Conservation (phyloP, 2,888 invertebrate species). For the Nomada ferruginata region DNA sequence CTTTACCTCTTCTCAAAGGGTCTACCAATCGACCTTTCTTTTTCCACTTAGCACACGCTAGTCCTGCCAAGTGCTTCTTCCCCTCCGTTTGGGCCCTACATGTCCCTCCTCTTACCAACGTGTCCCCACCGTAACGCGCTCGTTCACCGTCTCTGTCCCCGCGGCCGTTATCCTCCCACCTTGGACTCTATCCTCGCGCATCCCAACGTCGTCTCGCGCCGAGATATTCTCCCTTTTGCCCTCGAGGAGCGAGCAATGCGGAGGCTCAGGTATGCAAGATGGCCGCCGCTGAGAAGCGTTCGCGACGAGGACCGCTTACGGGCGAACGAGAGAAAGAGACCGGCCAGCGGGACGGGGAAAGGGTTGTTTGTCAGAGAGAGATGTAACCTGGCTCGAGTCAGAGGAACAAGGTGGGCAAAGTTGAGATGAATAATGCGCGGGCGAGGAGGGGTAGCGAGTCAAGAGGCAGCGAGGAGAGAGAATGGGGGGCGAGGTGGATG, state of each 20-base stretch:
- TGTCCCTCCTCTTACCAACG: slow-evolving; percentile 25
- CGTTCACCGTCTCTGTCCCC: slow-evolving; percentile 47
- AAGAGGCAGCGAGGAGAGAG: slow-evolving; percentile 39
- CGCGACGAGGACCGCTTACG: slow-evolving; percentile 63
- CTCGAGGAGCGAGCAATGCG: slow-evolving; percentile 84
- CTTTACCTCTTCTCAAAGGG: neutral
- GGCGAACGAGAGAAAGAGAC: slow-evolving; percentile 45
- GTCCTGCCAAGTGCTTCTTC: neutral
- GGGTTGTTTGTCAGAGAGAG: neutral
- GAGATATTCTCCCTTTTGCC: slow-evolving; percentile 84
- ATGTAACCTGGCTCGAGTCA: neutral
- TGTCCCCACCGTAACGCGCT: neutral
- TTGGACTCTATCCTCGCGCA: slow-evolving; percentile 72
- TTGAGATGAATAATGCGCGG: slow-evolving; percentile 73
- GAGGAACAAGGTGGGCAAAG: slow-evolving; percentile 6
- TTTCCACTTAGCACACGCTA: neutral
- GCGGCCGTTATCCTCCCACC: slow-evolving; percentile 69
- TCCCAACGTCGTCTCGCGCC: slow-evolving; percentile 77
- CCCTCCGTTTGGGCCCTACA: slow-evolving; percentile 39
- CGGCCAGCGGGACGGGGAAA: slow-evolving; percentile 35
- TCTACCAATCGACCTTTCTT: neutral
- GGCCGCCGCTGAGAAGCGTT: slow-evolving; percentile 79
- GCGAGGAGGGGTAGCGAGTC: slow-evolving; percentile 65
- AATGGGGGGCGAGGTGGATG: slow-evolving; percentile 40
- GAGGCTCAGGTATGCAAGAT: slow-evolving; percentile 85